Evolutionary conservation across 2,797 vertebrate genomes (phyloP), one percentile per base, ranked within the genome.

Genomic region (Morelia viridis): DNA sequence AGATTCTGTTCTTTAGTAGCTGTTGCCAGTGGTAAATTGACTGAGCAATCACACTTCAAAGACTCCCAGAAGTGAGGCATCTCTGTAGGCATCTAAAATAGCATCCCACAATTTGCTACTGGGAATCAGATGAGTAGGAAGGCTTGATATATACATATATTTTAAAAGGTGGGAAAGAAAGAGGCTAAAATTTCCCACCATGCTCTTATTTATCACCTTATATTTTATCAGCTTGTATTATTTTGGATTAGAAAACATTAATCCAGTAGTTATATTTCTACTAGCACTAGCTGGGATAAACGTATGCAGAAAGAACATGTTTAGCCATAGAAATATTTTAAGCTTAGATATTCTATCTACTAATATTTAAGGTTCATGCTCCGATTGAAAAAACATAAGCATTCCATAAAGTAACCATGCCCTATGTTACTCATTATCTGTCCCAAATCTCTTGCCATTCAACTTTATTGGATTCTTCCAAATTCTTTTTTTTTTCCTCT

Each of bases 11-110:
- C 6, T 53, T 57, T 19, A 85, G 22, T 61, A 26, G 35, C 24
- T 87, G 57, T 80, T 87, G 46, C 50, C 28, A 87, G n/a, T 80
- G 46, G n/a, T 80, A 80, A 90, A 90, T 28, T 80, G 65, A 87
- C 17, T 60, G n/a, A 87, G 64, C 83, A 76, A 62, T 92, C 76
- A 92, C 53, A 56, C 5, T 41, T 86, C 56, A 90, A 61, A 71
- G 10, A 1, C 50, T 50, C 26, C 53, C 28, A 71, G 56, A 89
- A 64, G 31, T 3, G 60, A 85, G 9, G 88, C 24, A 17, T 64
- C 41, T 87, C 64, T 80, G 41, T n/a, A 92, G 61, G 9, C 58
- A 50, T 90, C 46, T 64, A 31, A 90, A 92, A 80, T 0, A 71
- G 46, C 24, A 68, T 68, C 24, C 24, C 19, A 9, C 28, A 57